A percentile compares a stretch with the other conserved stretches of the same genome.
phyloP scores from a whole-genome alignment of 2,113 vertebrate species.

The Excalfactoria chinensis region DNA sequence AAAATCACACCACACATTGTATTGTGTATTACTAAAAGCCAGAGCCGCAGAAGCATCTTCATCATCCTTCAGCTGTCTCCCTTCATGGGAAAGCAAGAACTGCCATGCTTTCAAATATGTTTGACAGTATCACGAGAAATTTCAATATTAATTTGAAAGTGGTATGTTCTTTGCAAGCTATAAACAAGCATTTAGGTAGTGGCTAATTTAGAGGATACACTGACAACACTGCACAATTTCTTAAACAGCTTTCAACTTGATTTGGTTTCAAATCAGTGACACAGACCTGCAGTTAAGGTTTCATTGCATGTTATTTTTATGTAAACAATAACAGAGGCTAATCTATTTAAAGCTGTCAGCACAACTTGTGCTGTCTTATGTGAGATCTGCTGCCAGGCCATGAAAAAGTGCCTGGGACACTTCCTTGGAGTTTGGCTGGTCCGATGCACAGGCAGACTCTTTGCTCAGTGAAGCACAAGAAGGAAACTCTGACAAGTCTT shows the following conservation, averaged over 20 bases:
- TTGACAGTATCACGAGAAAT: neutral
- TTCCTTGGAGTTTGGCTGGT: neutral
- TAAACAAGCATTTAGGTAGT: neutral
- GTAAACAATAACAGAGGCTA: neutral
- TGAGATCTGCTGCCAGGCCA: neutral
- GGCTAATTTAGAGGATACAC: neutral
- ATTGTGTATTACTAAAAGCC: neutral
- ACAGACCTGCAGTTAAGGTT: neutral
- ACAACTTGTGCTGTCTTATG: neutral
- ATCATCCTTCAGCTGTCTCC: neutral
- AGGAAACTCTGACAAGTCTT: neutral
- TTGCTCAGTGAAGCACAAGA: neutral
- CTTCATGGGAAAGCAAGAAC: neutral
- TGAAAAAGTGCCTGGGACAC: neutral
- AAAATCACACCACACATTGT: neutral
- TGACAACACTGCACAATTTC: neutral
- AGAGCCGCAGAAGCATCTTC: conserved; percentile 11
- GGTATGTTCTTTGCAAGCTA: neutral
- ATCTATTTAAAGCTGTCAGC: neutral
- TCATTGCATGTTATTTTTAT: neutral
- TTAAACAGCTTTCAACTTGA: neutral
- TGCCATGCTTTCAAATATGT: neutral
- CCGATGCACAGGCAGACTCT: neutral
- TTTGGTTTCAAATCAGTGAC: neutral
- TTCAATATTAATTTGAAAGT: conserved; percentile 1